Conservation (phyloP, 2,888 invertebrate species). For the Philereme transversata region DNA sequence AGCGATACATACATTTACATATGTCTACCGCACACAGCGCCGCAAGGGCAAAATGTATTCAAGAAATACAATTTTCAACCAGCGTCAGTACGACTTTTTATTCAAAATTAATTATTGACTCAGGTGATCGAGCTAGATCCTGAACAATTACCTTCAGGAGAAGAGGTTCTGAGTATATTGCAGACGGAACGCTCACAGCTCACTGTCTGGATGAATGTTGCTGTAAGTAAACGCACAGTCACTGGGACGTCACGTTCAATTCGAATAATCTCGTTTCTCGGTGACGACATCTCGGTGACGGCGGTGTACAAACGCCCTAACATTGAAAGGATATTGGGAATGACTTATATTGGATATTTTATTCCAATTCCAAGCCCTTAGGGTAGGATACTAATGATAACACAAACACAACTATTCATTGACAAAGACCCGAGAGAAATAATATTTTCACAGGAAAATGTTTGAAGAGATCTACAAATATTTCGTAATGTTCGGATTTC, state of each 20-base stretch:
- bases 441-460: conserved; percentile 14
- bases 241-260: too few relatives aligned
- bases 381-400: conserved; percentile 17
- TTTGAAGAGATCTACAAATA: conserved; percentile 15
- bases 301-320: not conserved
- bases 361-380: conserved; percentile 6
- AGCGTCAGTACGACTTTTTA: conserved; percentile 39
- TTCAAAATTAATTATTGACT: conserved; percentile 41
- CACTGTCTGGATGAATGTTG: conserved; percentile 97
- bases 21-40: too few relatives aligned
- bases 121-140: conserved; percentile 98
- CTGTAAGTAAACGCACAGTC: conserved; percentile 91
- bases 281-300: too few relatives aligned
- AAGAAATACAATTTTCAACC: not conserved
- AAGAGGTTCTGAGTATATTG: conserved; percentile 97
- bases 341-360: conserved; percentile 14
- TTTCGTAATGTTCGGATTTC: conserved; percentile 4
- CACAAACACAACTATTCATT: conserved; percentile 17
- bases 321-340: conserved; percentile 9
- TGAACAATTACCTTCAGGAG: conserved; percentile 97
- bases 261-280: too few relatives aligned
- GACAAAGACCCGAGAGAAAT: conserved; percentile 11
- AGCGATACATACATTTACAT: too few relatives aligned
- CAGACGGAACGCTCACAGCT: conserved; percentile 97
- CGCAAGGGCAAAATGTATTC: conserved; percentile 26